Conservation (phyloP, 1,140 invertebrate genomes). For the Orussus abietinus region DNA sequence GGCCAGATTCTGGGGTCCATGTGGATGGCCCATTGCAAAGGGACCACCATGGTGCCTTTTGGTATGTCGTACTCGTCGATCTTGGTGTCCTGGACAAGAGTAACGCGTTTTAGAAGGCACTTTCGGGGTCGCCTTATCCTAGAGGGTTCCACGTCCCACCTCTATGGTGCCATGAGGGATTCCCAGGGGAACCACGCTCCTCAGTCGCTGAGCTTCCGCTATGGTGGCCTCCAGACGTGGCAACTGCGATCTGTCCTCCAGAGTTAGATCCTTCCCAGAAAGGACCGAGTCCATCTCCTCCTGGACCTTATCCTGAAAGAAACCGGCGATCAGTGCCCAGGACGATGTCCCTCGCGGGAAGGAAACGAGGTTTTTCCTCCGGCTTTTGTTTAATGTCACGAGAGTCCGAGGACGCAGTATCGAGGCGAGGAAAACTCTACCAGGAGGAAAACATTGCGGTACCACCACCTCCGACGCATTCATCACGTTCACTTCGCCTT, state of each 20-base stretch:
- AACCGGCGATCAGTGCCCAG: constrained; percentile 11
- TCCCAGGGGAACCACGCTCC: constrained; percentile 73
- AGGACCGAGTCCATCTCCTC: constrained; percentile 52
- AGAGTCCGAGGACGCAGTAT: too few relatives aligned
- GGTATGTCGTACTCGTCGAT: constrained; percentile 57
- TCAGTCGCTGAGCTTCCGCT: constrained; percentile 72
- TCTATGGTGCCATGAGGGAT: constrained; percentile 74
- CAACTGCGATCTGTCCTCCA: constrained; percentile 53
- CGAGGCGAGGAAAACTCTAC: too few relatives aligned
- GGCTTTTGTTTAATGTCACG: too few relatives aligned
- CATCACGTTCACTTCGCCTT: too few relatives aligned
- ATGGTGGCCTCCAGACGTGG: constrained; percentile 63
- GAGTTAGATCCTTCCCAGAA: constrained; percentile 33
- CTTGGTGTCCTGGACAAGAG: constrained; percentile 56
- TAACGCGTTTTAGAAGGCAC: neutral
- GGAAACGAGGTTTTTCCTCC: too few relatives aligned
- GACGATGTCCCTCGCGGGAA: neutral
- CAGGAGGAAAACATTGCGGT: too few relatives aligned
- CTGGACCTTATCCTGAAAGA: constrained; percentile 56
- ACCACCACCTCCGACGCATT: too few relatives aligned
- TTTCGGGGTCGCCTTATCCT: neutral
- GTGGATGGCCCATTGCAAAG: constrained; percentile 80
- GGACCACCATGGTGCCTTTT: constrained; percentile 64
- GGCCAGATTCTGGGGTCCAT: constrained; percentile 69
- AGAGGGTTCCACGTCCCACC: constrained; percentile 43